Evolutionary conservation across 2,888 invertebrate genomes (phyloP), one percentile per base, ranked within the genome.

Genomic region (Halictus ligatus): DNA sequence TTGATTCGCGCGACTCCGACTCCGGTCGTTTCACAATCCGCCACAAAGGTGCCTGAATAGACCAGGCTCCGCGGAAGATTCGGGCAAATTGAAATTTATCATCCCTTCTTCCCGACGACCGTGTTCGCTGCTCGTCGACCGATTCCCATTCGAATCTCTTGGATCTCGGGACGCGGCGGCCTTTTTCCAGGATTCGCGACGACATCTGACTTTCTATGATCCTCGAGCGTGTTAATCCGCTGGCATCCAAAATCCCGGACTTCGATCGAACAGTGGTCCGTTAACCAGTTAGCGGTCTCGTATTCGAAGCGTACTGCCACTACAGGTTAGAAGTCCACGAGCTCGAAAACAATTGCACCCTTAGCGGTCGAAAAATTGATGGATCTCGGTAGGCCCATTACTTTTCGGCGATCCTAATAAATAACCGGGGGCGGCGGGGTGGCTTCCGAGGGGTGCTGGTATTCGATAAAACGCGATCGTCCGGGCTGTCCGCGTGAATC

Each of bases 21-120:
- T 76, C 73, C 60, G 74, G 80, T 67, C 80, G 80, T 75, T 89
- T 89, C 75, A 79, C 58, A 83, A 81, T 86, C 78, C 67, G 69
- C 69, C 72, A 25, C 50, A 35, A 35, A 18, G 50, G 15, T 35
- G 21, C 78, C 54, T 69, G 67, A 64, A 84, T 8, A 25, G 64
- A 35, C 10, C 25, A 78, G 71, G 67, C 75, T 77, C 72, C 50
- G 64, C 71, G 46, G 46, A 43, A 50, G 54, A 71, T 75, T 74
- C 72, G 79, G 80, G 85, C 89, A 88, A 89, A 89, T 89, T 89
- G 88, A 89, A 89, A 89, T 89, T 89, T 89, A 89, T 89, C 86
- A 80, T 78, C 74, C 84, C 43, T 43, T 8, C 43, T 74, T 25
- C 21, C 25, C 21, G n/a, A 18, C 46, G 29, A 12, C 50, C 40